Percentiles rank a stretch among this genome's conserved stretches.
phyloP scores from a whole-genome alignment of 2,888 invertebrate species.

The Andrena haemorrhoa region DNA sequence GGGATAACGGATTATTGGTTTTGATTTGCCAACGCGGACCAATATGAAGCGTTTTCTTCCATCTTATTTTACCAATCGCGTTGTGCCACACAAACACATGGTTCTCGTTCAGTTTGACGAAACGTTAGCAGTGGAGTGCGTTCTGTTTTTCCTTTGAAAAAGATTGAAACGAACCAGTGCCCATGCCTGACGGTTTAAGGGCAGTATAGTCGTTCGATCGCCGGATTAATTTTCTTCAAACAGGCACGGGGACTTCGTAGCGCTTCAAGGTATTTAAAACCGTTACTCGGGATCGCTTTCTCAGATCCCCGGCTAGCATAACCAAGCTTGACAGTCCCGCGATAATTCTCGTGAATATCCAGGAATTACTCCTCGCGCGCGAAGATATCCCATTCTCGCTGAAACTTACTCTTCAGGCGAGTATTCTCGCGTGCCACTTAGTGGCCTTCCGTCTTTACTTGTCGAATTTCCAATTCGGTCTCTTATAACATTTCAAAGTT shows the following conservation, averaged over 20 bases:
- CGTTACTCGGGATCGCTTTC: constrained; percentile 11
- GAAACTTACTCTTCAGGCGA: neutral
- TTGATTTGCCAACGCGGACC: constrained; percentile 79
- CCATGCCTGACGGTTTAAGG: constrained; percentile 55
- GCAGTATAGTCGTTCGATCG: constrained; percentile 25
- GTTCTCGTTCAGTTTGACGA: constrained; percentile 51
- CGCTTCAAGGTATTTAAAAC: constrained; percentile 2
- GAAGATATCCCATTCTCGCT: neutral
- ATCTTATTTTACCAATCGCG: constrained; percentile 73
- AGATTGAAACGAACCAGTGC: constrained; percentile 30
- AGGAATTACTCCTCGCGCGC: constrained; percentile 3
- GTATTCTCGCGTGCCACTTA: neutral
- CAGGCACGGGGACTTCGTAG: constrained; percentile 53
- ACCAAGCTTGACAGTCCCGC: constrained; percentile 73
- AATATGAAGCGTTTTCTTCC: constrained; percentile 58
- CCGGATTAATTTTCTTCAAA: constrained; percentile 33
- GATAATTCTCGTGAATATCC: constrained; percentile 20
- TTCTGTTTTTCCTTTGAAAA: constrained; percentile 60
- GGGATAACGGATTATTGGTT: constrained; percentile 43
- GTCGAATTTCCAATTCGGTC: neutral
- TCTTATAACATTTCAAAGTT: neutral
- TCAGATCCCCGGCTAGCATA: constrained; percentile 69
- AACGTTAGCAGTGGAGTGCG: constrained; percentile 33
- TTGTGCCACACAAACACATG: constrained; percentile 82
- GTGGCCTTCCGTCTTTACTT: neutral